These are phyloP conservation scores for Corythornis vintsioides DNA, from an alignment of 2,113 vertebrate genomes.

Conservation along the genomic window DNA sequence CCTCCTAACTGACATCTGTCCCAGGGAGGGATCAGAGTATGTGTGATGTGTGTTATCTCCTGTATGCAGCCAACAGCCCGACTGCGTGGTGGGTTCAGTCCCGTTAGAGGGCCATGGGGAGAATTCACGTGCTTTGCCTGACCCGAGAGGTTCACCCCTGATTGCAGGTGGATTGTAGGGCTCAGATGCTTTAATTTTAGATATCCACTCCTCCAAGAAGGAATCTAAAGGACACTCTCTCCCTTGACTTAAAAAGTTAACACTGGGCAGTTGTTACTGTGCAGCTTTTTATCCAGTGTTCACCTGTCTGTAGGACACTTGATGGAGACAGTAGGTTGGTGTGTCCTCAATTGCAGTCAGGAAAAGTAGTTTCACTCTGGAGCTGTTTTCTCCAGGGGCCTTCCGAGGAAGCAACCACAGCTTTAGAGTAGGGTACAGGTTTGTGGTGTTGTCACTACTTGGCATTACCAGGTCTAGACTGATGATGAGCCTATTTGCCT, in stretches of 20 bases:
- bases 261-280: not conserved
- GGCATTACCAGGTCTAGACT: conserved; percentile 33
- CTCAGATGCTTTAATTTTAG: not conserved
- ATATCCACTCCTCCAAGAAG: not conserved
- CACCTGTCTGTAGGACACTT: not conserved
- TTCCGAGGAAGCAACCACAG: not conserved
- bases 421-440: not conserved
- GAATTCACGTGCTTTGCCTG: not conserved
- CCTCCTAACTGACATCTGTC: not conserved
- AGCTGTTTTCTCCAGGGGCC: not conserved
- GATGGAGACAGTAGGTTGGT: not conserved
- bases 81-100: not conserved
- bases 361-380: not conserved
- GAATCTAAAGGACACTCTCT: not conserved
- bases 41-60: not conserved
- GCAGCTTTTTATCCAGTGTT: not conserved
- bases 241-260: not conserved
- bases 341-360: not conserved
- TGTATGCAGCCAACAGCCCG: accelerated
- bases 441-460: conserved; percentile 1
- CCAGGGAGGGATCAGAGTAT: not conserved
- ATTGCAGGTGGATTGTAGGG: not conserved
- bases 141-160: not conserved
- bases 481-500: conserved; percentile 31
- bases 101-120: accelerated